These are phyloP conservation scores for Caenorhabditis macrosperma DNA, from an alignment of 2,888 invertebrate genomes.

Conservation along the genomic window DNA sequence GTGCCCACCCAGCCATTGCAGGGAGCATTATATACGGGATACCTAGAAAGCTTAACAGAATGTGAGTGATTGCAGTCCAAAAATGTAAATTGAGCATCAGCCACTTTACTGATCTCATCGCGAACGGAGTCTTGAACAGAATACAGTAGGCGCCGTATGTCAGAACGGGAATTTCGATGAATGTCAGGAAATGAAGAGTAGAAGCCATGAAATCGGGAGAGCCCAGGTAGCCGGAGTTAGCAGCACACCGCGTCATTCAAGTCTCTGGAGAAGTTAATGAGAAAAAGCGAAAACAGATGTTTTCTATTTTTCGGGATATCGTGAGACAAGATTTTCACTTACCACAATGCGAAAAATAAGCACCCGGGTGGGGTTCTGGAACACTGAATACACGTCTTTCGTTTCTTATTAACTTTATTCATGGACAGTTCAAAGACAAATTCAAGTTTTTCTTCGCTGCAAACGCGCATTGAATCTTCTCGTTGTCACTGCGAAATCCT, in stretches of 20 bases:
- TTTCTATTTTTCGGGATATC: no score
- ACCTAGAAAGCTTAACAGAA: background rate
- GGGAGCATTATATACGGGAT: conserved; percentile 3
- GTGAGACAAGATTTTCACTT: no score
- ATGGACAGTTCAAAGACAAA: no score
- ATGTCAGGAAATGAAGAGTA: background rate
- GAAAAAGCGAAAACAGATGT: no score
- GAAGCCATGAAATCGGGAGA: conserved; percentile 6
- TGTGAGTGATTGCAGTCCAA: conserved; percentile 4
- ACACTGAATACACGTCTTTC: no score
- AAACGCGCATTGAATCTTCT: conserved; percentile 19
- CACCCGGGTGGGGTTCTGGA: no score
- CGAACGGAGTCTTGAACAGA: conserved; percentile 14
- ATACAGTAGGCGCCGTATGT: conserved; percentile 11
- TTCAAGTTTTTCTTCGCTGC: background rate
- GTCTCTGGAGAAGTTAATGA: no score
- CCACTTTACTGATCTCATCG: conserved; percentile 21
- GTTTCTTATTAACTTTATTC: no score
- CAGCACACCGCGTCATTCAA: background rate
- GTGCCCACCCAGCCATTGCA: background rate
- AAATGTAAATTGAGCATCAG: conserved; percentile 15
- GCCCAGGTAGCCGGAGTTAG: background rate
- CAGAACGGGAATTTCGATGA: background rate
- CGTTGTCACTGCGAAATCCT: conserved; percentile 1
- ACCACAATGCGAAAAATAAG: no score